These are phyloP conservation scores for Bombylius major DNA, from an alignment of 2,888 invertebrate species.

Conservation along the genomic window DNA sequence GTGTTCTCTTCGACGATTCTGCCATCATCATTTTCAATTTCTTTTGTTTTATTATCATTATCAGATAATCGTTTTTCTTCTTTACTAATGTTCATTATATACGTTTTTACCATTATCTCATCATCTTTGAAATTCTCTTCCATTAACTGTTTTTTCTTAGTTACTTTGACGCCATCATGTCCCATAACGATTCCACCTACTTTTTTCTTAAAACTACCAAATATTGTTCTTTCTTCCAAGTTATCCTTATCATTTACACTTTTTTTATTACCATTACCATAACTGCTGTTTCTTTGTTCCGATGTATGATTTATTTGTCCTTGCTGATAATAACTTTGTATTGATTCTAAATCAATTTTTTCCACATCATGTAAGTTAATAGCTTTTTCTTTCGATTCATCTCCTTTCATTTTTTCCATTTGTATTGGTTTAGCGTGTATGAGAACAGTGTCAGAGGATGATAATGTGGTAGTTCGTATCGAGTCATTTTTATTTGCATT, in stretches of 20 bases:
- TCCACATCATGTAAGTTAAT: slow-evolving; percentile 26
- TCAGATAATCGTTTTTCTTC: too few relatives aligned
- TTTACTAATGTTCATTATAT: too few relatives aligned
- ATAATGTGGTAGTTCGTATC: neutral
- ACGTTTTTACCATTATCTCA: neutral
- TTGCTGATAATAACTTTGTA: slow-evolving; percentile 4
- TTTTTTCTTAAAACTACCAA: slow-evolving; percentile 8
- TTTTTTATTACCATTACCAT: neutral
- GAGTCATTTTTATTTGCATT: neutral
- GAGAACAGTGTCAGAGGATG: neutral
- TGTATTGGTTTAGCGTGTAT: neutral
- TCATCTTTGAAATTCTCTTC: slow-evolving; percentile 24
- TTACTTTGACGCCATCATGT: slow-evolving; percentile 33
- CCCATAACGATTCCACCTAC: slow-evolving; percentile 16
- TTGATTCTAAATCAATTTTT: slow-evolving; percentile 16
- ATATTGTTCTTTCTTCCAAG: neutral
- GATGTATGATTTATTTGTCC: slow-evolving; percentile 1
- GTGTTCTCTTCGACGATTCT: too few relatives aligned
- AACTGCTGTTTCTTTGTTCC: too few relatives aligned
- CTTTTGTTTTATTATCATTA: too few relatives aligned
- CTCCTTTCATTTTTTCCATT: neutral
- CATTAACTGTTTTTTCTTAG: slow-evolving; percentile 31
- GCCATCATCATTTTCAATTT: too few relatives aligned
- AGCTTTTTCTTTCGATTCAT: slow-evolving; percentile 6
- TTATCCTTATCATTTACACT: too few relatives aligned